phyloP scores from a whole-genome alignment of 1,140 invertebrate genomes.

The Stenopsyche tienmushanensis region DNA sequence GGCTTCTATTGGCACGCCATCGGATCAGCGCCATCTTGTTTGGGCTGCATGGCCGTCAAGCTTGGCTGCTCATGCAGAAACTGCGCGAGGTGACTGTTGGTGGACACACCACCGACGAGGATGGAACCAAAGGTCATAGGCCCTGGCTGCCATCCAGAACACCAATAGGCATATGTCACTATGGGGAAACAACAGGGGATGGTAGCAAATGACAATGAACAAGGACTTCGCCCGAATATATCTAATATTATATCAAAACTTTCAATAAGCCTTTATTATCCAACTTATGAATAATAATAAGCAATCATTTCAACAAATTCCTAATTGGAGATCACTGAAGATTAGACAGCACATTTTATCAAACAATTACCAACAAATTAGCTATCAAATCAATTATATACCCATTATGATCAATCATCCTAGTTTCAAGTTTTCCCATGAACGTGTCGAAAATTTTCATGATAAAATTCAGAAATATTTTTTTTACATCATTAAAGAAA shows the following conservation, averaged over 20 bases:
- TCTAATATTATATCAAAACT: neutral
- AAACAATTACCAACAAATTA: too few relatives aligned
- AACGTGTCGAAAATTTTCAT: too few relatives aligned
- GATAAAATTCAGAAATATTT: too few relatives aligned
- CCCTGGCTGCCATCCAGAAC: neutral
- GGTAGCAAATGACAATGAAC: neutral
- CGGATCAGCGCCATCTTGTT: slow-evolving; percentile 27
- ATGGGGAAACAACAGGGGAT: neutral
- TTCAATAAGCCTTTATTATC: neutral
- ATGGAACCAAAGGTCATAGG: slow-evolving; percentile 21
- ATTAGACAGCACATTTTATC: too few relatives aligned
- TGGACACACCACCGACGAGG: slow-evolving; percentile 15
- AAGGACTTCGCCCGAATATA: neutral
- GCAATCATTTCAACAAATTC: too few relatives aligned
- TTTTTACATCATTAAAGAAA: too few relatives aligned
- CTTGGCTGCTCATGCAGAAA: slow-evolving; percentile 33
- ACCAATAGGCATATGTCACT: neutral
- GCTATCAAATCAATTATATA: too few relatives aligned
- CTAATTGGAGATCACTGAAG: too few relatives aligned
- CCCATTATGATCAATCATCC: too few relatives aligned
- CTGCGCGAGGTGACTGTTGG: neutral
- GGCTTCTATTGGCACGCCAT: slow-evolving; percentile 20
- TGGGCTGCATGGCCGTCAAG: slow-evolving; percentile 31
- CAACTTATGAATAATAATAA: too few relatives aligned
- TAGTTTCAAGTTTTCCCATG: too few relatives aligned